Base-by-base conservation (phyloP, 2,113 vertebrate species). In the Forbesichthys agassizii region DNA sequence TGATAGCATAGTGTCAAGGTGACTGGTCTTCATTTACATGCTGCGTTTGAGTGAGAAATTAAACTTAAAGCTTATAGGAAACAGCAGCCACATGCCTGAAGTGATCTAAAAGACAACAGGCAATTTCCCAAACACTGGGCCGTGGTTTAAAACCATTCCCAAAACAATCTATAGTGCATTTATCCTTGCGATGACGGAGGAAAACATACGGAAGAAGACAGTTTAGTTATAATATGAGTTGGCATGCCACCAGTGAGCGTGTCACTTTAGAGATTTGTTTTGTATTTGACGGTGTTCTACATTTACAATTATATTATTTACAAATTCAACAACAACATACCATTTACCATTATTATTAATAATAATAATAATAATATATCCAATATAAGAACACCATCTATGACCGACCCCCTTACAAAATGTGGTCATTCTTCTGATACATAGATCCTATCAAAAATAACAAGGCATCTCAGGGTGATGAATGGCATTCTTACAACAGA, bases 11-110 rank as follows among this genome's bases (percentile, higher is more conserved):
- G 51, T 51, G 71, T 75, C 74, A 66, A 78, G 80, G 74, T 79
- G 73, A 75, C 79, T 57, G 47, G 49, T 61, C 71, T 68, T 73
- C 62, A 61, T 72, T 62, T 72, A 52, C 48, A 53, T 0, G 7
- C 9, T 18, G 65, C 62, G 20, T 84, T 65, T 54, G 48, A 66
- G 73, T 84, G 64, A 42, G 68, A 52, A 78, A 73, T 55, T 11
- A 46, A 58, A 46, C 11, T 62, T n/a, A 20, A 48, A 65, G 54
- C 70, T 71, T 67, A 3, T 18, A 9, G 48, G 62, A 58, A 68
- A 33, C 36, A 27, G 48, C 12, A 9, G 46, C 59, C 60, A 11
- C 18, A 56, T 63, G 48, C 62, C 20, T 42, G 33, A 18, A 14
- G 62, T 54, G 57, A 56, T 63, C 68, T 18, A 61, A 12, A 16